Evolutionary conservation across 2,888 invertebrate genomes (phyloP).

Genomic region (Hyalella azteca): DNA sequence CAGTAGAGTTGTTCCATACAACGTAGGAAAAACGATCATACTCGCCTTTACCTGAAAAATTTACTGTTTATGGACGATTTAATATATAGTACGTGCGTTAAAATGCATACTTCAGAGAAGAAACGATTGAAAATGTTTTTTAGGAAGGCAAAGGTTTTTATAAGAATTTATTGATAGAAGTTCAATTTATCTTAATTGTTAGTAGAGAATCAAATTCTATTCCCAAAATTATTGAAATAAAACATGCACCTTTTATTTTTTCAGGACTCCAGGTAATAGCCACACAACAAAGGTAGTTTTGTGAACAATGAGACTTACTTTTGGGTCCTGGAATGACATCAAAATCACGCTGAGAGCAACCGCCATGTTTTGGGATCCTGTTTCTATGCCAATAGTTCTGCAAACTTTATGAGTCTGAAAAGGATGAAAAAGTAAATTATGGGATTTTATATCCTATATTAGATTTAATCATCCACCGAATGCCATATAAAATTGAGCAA

Average conservation of each 20-base stretch:
- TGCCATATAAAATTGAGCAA: background rate
- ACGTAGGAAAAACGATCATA: conserved; percentile 22
- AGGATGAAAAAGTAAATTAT: background rate
- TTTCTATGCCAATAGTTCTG: conserved; percentile 53
- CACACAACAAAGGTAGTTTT: background rate
- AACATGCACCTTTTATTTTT: background rate
- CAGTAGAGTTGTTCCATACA: conserved; percentile 30
- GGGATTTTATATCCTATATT: background rate
- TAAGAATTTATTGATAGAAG: background rate
- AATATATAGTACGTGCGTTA: background rate
- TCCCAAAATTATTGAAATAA: background rate
- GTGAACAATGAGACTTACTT: background rate
- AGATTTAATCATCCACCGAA: background rate
- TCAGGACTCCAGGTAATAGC: background rate
- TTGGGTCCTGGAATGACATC: conserved; percentile 45
- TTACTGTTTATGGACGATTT: background rate
- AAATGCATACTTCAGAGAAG: background rate
- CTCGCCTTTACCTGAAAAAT: background rate
- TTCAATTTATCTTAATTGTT: background rate
- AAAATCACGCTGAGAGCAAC: conserved; percentile 52
- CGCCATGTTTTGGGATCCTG: conserved; percentile 54
- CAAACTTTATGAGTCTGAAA: conserved; percentile 47
- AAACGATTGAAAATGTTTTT: background rate
- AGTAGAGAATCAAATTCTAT: background rate
- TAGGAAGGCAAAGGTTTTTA: background rate